A percentile compares a stretch with the other conserved stretches of the same genome.
phyloP scores from a whole-genome alignment of 2,888 invertebrate species.

The Furcula furcula region DNA sequence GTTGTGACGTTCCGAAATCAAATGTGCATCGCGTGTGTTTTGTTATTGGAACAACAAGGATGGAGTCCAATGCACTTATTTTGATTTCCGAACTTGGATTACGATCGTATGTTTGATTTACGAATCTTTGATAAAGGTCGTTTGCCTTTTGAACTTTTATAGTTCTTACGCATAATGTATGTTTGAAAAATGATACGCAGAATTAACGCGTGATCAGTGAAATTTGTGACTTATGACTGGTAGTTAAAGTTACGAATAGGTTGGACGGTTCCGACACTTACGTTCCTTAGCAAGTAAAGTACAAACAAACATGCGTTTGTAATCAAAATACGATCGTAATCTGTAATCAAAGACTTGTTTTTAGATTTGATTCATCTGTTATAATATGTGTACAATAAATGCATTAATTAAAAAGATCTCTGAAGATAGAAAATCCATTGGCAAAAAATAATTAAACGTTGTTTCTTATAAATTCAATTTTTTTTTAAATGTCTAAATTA shows the following conservation, averaged over 20 bases:
- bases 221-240: background rate
- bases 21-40: conserved; percentile 42
- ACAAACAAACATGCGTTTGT: conserved; percentile 5
- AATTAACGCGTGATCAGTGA: too few species aligned
- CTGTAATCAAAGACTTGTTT: conserved; percentile 16
- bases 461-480: too few species aligned
- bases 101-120: conserved; percentile 8
- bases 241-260: conserved; percentile 2
- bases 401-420: too few species aligned
- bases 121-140: conserved; percentile 11
- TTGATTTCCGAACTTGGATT: conserved; percentile 37
- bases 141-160: background rate
- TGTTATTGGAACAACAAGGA: conserved; percentile 20
- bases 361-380: background rate
- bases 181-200: background rate
- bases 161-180: background rate
- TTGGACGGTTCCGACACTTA: background rate
- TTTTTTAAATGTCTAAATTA: too few species aligned
- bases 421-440: too few species aligned
- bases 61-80: conserved; percentile 24
- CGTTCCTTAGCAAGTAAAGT: background rate
- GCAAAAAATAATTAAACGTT: too few species aligned
- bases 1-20: conserved; percentile 72
- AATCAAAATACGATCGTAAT: conserved; percentile 24
- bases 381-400: background rate